A percentile compares a stretch with the other conserved stretches of the same genome.
These are phyloP conservation scores for Nannospalax galili DNA, from an alignment of 2,113 vertebrate genomes.

Conservation along the genomic window DNA sequence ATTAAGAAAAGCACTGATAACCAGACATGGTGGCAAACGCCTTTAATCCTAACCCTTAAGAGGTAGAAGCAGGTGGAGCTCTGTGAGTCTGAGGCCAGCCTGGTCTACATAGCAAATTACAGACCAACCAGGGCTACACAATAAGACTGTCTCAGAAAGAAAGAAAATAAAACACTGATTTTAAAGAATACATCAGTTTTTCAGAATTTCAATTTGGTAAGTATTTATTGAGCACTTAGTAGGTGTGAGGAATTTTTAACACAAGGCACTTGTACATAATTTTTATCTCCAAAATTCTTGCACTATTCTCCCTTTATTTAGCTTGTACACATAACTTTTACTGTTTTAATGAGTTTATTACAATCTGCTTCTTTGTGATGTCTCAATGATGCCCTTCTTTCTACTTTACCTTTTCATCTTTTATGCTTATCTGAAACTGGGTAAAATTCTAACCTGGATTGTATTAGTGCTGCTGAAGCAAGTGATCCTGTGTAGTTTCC, in stretches of 20 bases:
- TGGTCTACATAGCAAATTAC: not conserved
- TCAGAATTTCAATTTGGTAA: conserved; percentile 16
- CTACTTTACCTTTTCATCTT: not conserved
- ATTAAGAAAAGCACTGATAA: not conserved
- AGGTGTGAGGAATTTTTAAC: not conserved
- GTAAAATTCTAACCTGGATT: not conserved
- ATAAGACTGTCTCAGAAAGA: not conserved
- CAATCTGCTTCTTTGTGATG: conserved; percentile 2
- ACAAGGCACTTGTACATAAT: not conserved
- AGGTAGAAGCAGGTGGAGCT: not conserved
- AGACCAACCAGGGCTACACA: not conserved
- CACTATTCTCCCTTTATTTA: not conserved
- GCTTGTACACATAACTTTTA: conserved; percentile 22
- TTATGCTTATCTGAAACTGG: not conserved
- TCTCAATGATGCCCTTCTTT: not conserved
- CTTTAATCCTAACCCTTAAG: not conserved
- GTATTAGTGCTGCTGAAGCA: not conserved
- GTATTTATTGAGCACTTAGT: conserved; percentile 3
- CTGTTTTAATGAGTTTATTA: conserved; percentile 65
- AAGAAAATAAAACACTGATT: not conserved
- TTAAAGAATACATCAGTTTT: not conserved
- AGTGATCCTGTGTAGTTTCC: not conserved
- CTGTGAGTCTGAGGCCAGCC: not conserved
- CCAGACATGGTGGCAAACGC: not conserved
- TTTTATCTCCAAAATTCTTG: not conserved